Evolutionary conservation across 2,888 invertebrate species (phyloP).

Genomic region (Graphium colonna): DNA sequence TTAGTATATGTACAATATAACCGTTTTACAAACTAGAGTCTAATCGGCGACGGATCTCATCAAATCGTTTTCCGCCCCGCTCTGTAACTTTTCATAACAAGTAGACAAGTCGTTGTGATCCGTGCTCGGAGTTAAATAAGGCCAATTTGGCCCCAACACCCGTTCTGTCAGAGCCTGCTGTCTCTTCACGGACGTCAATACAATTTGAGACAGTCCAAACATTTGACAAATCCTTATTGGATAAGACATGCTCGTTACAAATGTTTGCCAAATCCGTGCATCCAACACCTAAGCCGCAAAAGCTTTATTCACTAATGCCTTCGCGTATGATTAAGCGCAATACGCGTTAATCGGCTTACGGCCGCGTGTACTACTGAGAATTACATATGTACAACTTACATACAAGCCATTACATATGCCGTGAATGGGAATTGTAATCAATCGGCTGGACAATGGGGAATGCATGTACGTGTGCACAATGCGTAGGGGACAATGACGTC

Average conservation of each 20-base stretch:
- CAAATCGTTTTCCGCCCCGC: slow-evolving; percentile 26
- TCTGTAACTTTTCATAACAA: slow-evolving; percentile 40
- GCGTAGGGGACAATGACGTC: slow-evolving; percentile 36
- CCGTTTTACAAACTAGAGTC: slow-evolving; percentile 8
- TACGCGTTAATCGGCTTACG: slow-evolving; percentile 53
- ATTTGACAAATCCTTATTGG: background rate
- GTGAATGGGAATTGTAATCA: slow-evolving; percentile 60
- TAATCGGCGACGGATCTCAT: slow-evolving; percentile 16
- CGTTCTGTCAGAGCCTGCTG: slow-evolving; percentile 20
- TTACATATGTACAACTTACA: slow-evolving; percentile 37
- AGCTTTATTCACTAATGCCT: slow-evolving; percentile 25
- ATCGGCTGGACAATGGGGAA: slow-evolving; percentile 55
- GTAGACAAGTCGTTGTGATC: slow-evolving; percentile 34
- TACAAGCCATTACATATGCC: slow-evolving; percentile 33
- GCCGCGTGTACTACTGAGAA: slow-evolving; percentile 36
- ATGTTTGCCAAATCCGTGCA: background rate
- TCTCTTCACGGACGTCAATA: slow-evolving; percentile 8
- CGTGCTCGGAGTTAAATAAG: slow-evolving; percentile 42
- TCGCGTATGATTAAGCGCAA: slow-evolving; percentile 37
- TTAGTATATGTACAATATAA: background rate
- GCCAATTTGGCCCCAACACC: slow-evolving; percentile 34
- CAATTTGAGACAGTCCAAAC: slow-evolving; percentile 10
- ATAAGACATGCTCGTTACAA: background rate
- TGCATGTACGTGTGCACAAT: slow-evolving; percentile 35
- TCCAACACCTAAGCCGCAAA: background rate